Evolutionary conservation across 2,113 vertebrate genomes (phyloP).

Genomic region (Bucco capensis): DNA sequence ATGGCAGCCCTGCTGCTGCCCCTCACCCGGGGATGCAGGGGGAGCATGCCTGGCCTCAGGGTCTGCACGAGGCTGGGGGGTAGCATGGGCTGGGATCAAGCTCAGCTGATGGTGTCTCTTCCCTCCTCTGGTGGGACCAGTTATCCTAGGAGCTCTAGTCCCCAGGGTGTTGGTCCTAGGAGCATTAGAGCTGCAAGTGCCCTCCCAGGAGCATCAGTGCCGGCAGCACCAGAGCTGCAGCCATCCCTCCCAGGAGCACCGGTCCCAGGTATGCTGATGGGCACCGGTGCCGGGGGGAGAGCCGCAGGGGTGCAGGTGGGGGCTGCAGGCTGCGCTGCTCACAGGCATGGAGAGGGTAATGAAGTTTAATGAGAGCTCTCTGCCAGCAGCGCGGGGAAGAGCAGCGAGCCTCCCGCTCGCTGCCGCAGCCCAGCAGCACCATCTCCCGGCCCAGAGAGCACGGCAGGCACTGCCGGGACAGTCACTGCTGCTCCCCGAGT

Average conservation of each 20-base stretch:
- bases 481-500: neutral
- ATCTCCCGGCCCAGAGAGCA: neutral
- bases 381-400: neutral
- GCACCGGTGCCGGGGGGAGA: neutral
- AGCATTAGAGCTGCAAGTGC: neutral
- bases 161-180: neutral
- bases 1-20: accelerated
- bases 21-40: neutral
- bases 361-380: neutral
- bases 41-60: neutral
- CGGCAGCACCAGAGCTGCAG: neutral
- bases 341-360: neutral
- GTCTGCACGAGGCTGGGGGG: no score
- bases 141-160: neutral
- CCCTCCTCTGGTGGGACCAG: neutral
- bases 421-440: neutral
- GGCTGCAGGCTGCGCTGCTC: neutral
- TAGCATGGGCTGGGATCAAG: accelerated
- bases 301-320: neutral
- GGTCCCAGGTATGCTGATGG: neutral
- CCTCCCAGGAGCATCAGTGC: neutral
- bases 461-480: neutral
- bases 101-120: no score
- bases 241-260: no score
- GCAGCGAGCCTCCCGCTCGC: neutral